Evolutionary conservation across 2,888 invertebrate genomes (phyloP), one percentile per base, ranked within the genome.

Genomic region (Folsomia candida): DNA sequence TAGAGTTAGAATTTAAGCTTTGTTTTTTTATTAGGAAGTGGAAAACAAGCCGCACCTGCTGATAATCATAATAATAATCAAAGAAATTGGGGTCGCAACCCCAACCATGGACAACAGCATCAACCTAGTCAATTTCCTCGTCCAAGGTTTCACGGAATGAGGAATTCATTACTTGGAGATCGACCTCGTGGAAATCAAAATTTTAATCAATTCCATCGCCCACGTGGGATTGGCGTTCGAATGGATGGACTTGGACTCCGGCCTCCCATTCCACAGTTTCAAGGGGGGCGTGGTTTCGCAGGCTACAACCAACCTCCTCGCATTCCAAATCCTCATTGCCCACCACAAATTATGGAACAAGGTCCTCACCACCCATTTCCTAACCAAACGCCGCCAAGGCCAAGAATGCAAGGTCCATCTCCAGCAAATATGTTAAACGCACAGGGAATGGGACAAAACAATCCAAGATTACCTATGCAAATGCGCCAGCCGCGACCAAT

Each of bases 301-400:
- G 76, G 76, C 70, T 78, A 76, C 63, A 75, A 74, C 67, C 73
- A 75, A 51, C 76, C 78, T 1, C 72, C 67, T 24, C 71, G 20
- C n/a, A 25, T 63, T 20, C 57, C 20, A 29, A 59, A 58, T 54
- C 68, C 47, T 22, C 71, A 62, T 58, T 67, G 59, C 18, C 59
- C 63, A 2, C 58, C 63, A n/a, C 51, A 63, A 66, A 58, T 59
- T 47, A 61, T 54, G 3, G 22, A 54, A 2, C 71, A 67, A 57
- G 62, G 67, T 59, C 27, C 60, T 57, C 62, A 28, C 4, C 63
- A 27, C 25, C 67, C n/a, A 47, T 47, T 47, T 47, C 47, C 47
- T 47, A 47, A 47, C 18, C 47, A 47, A 47, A 47, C 20, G 29
- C 20, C 57, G 28, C n/a, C n/a, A 27, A 57, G 66, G 20, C 54